These are phyloP conservation scores for Brachionus asplanchnoidis DNA, from an alignment of 1,140 invertebrate species.

Conservation along the genomic window DNA sequence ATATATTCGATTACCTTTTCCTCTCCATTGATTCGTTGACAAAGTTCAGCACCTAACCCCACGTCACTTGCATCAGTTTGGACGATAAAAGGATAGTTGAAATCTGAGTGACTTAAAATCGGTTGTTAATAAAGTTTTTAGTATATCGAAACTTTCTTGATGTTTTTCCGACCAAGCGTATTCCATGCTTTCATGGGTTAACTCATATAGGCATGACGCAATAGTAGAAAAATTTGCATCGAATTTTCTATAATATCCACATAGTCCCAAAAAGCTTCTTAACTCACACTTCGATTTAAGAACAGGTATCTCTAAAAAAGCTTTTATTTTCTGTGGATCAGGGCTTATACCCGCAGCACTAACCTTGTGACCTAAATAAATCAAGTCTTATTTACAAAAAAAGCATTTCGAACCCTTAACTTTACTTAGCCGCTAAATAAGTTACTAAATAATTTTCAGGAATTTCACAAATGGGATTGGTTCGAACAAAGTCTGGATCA, in stretches of 20 bases:
- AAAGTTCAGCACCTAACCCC: no score
- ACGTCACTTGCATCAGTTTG: no score
- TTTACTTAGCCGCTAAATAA: no score
- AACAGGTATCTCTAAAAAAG: neutral
- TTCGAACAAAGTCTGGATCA: no score
- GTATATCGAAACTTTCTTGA: slow-evolving; percentile 35
- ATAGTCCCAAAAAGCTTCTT: neutral
- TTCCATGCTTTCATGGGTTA: no score
- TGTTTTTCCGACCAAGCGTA: slow-evolving; percentile 48
- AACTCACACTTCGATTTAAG: neutral
- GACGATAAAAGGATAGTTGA: slow-evolving; percentile 20
- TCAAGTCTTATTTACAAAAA: slow-evolving; percentile 51
- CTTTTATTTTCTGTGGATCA: neutral
- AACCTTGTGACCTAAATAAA: slow-evolving; percentile 52
- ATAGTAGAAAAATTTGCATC: no score
- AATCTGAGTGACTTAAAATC: neutral
- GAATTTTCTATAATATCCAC: no score
- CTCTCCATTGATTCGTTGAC: no score
- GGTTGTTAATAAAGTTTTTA: neutral
- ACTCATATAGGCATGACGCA: no score
- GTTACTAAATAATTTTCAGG: no score
- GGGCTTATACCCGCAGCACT: slow-evolving; percentile 26
- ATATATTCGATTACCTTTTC: no score
- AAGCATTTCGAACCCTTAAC: slow-evolving; percentile 55
- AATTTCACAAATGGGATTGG: no score